Conservation (phyloP, 2,113 vertebrate genomes). For the Fulica atra region DNA sequence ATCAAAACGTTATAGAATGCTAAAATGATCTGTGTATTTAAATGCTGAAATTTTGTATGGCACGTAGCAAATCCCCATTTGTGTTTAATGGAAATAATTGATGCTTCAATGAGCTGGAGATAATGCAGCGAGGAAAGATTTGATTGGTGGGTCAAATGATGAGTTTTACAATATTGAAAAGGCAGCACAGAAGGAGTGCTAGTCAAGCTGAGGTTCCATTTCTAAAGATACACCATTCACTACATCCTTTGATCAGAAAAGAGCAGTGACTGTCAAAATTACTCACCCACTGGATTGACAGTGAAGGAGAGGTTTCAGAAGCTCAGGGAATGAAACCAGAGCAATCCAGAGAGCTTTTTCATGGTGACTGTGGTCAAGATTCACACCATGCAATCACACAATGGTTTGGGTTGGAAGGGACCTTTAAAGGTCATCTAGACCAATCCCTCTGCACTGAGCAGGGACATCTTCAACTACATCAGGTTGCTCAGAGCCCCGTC, state of each 20-base stretch:
- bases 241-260: not conserved
- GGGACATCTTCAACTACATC: too few relatives aligned
- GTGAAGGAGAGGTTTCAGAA: not conserved
- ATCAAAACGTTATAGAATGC: not conserved
- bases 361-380: not conserved
- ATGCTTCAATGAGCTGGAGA: not conserved
- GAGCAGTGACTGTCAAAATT: not conserved
- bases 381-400: not conserved
- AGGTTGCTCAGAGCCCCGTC: not conserved
- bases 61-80: not conserved
- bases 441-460: not conserved
- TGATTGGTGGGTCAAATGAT: not conserved
- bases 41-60: not conserved
- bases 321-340: not conserved
- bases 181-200: not conserved
- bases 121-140: not conserved
- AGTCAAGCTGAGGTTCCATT: not conserved
- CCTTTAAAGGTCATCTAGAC: not conserved
- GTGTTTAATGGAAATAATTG: not conserved
- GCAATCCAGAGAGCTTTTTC: not conserved
- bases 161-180: not conserved
- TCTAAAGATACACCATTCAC: not conserved
- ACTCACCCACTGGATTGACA: not conserved
- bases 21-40: not conserved
- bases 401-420: not conserved